A percentile compares a stretch with the other conserved stretches of the same genome.
Conservation (phyloP, 2,113 vertebrate species). For the Oenanthe melanoleuca region DNA sequence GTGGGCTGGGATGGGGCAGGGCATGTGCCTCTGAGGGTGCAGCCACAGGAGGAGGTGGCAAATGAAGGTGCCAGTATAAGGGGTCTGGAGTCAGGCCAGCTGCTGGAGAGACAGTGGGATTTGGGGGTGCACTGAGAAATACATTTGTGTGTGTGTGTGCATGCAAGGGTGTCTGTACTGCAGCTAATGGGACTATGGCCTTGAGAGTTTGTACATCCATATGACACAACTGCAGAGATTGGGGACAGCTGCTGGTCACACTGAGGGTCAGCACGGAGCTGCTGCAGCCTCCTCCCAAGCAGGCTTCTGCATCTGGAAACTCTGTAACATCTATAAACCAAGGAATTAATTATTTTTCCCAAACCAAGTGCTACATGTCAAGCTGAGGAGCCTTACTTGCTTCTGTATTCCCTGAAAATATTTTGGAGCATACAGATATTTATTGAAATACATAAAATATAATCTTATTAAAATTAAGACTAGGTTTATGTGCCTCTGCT, state of each 20-base stretch:
- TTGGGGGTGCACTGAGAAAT: neutral
- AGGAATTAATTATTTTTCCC: neutral
- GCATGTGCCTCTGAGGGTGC: neutral
- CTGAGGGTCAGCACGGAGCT: accelerated
- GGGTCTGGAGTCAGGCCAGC: neutral
- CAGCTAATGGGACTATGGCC: neutral
- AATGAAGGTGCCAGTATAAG: neutral
- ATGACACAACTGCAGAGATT: neutral
- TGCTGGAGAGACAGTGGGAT: neutral
- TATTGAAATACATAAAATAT: neutral
- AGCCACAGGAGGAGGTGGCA: neutral
- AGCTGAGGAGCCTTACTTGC: neutral
- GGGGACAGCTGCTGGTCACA: neutral
- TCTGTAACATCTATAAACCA: neutral
- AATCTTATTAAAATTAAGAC: neutral
- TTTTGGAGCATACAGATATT: neutral
- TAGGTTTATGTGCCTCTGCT: neutral
- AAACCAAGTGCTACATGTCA: neutral
- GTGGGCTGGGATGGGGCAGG: neutral
- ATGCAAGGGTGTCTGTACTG: neutral
- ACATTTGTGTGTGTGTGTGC: neutral
- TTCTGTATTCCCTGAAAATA: neutral
- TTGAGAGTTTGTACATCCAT: accelerated
- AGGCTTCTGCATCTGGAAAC: neutral
- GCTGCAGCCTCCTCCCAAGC: neutral